Base-by-base conservation (phyloP, 1,140 invertebrate species). In the Ridgeia piscesae region DNA sequence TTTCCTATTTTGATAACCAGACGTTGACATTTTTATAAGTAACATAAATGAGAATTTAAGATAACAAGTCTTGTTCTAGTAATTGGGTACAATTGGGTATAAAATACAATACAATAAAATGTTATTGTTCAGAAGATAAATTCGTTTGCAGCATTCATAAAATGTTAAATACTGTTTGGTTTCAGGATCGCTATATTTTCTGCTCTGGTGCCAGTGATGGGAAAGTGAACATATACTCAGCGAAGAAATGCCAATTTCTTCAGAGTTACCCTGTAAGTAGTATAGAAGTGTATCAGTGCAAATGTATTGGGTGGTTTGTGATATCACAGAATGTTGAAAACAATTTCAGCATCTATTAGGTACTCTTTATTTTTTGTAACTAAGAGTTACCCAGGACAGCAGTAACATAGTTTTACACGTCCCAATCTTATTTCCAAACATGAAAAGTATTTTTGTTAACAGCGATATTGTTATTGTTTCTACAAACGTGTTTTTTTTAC, bases 141-240 rank as follows among this genome's bases (percentile, higher is more conserved):
- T n/a, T n/a, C n/a, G n/a, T n/a, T n/a, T n/a, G n/a, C n/a, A n/a
- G n/a, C n/a, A n/a, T n/a, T n/a, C n/a, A n/a, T n/a, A n/a, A n/a
- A n/a, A n/a, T n/a, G n/a, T n/a, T n/a, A n/a, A n/a, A 42, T 42
- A 77, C 2, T 89, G 92, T 91, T 94, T 92, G 92, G 33, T 94
- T 95, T 27, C 93, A 96, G 96, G 96, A 96, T 93, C 95, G 96
- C 91, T 96, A 96, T 94, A 93, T 96, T 89, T 96, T 96, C 93
- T 96, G 96, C 93, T 96, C 96, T 33, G 96, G 96, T 48, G 96
- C 95, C 58, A 96, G 96, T 93, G 96, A 96, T 96, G 96, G 96
- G 11, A 96, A 96, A 93, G 95, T 96, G 33, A 96, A 96, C 93
- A 94, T 96, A n/a, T 96, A 96, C 92, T 96, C 96, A 48, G 96